Conservation (phyloP, 2,888 invertebrate genomes). For the Acleris cristana region DNA sequence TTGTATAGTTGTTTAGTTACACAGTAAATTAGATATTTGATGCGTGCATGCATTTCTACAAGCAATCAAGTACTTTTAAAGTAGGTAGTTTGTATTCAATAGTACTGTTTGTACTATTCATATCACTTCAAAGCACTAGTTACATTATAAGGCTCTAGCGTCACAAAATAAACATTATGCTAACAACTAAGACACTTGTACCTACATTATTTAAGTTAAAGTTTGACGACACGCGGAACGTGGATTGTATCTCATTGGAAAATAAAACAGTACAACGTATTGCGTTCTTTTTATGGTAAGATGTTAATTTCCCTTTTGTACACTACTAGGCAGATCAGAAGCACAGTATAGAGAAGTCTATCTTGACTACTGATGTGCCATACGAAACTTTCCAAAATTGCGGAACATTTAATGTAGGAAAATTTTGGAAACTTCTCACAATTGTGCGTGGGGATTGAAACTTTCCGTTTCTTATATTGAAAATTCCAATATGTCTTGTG, state of each 20-base stretch:
- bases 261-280: slow-evolving; percentile 68
- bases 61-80: slow-evolving; percentile 48
- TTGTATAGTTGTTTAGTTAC: slow-evolving; percentile 40
- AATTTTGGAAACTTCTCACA: too few relatives aligned
- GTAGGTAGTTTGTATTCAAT: slow-evolving; percentile 46
- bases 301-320: slow-evolving; percentile 44
- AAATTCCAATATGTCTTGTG: too few relatives aligned
- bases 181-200: slow-evolving; percentile 66
- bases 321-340: neutral
- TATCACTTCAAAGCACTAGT: slow-evolving; percentile 70
- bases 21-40: slow-evolving; percentile 42
- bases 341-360: too few relatives aligned
- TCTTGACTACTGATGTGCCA: too few relatives aligned
- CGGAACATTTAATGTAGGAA: too few relatives aligned
- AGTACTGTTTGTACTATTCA: slow-evolving; percentile 49
- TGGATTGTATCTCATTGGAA: slow-evolving; percentile 67
- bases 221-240: slow-evolving; percentile 55
- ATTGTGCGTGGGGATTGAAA: too few relatives aligned
- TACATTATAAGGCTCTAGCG: slow-evolving; percentile 58
- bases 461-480: too few relatives aligned
- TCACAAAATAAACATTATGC: slow-evolving; percentile 56
- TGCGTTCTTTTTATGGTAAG: slow-evolving; percentile 16
- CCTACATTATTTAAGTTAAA: slow-evolving; percentile 58
- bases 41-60: slow-evolving; percentile 35
- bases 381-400: too few relatives aligned